Evolutionary conservation across 2,113 vertebrate genomes (phyloP).

Genomic region (Peromyscus californicus): DNA sequence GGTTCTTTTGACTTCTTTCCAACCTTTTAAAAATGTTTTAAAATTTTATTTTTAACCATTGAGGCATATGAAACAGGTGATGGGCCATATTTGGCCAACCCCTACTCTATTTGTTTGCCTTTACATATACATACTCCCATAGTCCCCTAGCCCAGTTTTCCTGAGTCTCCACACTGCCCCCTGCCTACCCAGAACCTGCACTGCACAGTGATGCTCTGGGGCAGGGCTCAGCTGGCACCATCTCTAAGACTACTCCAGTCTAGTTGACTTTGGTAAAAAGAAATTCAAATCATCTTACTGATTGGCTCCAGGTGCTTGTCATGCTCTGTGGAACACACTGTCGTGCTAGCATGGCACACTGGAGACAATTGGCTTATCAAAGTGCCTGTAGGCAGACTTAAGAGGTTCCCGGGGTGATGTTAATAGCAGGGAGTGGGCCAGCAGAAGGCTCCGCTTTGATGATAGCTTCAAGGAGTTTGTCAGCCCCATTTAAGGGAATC

Average conservation of each 20-base stretch:
- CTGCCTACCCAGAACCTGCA: not conserved
- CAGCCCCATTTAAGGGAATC: conserved; percentile 35
- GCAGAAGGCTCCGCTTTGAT: conserved; percentile 26
- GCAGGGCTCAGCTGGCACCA: not conserved
- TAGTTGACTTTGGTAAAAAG: conserved; percentile 27
- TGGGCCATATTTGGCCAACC: not conserved
- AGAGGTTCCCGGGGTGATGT: conserved; percentile 42
- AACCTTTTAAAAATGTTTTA: conserved; percentile 51
- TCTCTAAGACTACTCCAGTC: not conserved
- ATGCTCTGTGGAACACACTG: not conserved
- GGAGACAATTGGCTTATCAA: conserved; percentile 56
- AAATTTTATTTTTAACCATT: conserved; percentile 1
- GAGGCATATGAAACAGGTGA: not conserved
- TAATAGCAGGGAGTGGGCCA: conserved; percentile 44
- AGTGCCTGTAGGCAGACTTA: conserved; percentile 49
- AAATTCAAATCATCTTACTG: conserved; percentile 57
- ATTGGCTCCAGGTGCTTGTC: conserved; percentile 57
- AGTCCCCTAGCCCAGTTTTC: not conserved
- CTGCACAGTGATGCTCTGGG: not conserved
- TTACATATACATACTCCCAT: not conserved
- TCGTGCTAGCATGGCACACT: not conserved
- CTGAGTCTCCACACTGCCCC: not conserved
- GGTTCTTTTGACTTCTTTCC: conserved; percentile 50
- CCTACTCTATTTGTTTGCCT: not conserved
- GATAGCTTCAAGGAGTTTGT: conserved; percentile 37